These are phyloP conservation scores for Danio albolineatus DNA, from an alignment of 2,797 vertebrate genomes.

Conservation along the genomic window DNA sequence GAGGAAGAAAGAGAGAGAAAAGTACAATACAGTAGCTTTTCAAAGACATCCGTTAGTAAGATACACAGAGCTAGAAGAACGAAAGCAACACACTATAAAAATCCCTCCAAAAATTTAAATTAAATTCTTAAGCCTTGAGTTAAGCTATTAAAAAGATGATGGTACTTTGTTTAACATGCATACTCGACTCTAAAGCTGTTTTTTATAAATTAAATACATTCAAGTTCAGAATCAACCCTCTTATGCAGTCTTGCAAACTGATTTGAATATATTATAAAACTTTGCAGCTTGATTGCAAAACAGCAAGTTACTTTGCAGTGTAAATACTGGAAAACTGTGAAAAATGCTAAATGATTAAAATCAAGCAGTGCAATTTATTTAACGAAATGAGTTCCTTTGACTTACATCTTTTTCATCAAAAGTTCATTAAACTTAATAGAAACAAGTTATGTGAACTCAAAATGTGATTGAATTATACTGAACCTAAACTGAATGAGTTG, in stretches of 20 bases:
- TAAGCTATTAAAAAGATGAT: conserved; percentile 2
- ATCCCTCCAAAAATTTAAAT: conserved; percentile 9
- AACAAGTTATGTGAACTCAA: too few relatives aligned
- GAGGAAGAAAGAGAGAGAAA: conserved; percentile 3
- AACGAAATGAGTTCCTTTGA: too few relatives aligned
- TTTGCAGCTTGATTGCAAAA: background rate
- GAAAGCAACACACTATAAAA: conserved; percentile 2
- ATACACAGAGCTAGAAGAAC: conserved; percentile 18
- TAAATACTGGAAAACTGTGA: too few relatives aligned
- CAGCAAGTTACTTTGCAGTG: too few relatives aligned
- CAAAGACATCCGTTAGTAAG: background rate
- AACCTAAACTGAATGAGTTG: too few relatives aligned
- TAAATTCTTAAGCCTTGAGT: conserved; percentile 16
- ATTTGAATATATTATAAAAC: conserved; percentile 3
- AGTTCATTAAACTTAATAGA: too few relatives aligned
- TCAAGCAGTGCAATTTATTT: too few relatives aligned
- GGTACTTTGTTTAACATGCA: conserved; percentile 1
- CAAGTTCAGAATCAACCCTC: background rate
- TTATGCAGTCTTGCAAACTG: background rate
- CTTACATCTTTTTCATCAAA: too few relatives aligned
- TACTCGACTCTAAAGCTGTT: background rate
- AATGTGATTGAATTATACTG: too few relatives aligned
- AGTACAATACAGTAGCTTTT: conserved; percentile 14
- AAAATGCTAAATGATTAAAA: too few relatives aligned
- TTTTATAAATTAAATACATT: background rate